A percentile compares a stretch with the other conserved stretches of the same genome.
These are phyloP conservation scores for Drosophila azteca DNA, from an alignment of 1,140 invertebrate genomes.

Conservation along the genomic window DNA sequence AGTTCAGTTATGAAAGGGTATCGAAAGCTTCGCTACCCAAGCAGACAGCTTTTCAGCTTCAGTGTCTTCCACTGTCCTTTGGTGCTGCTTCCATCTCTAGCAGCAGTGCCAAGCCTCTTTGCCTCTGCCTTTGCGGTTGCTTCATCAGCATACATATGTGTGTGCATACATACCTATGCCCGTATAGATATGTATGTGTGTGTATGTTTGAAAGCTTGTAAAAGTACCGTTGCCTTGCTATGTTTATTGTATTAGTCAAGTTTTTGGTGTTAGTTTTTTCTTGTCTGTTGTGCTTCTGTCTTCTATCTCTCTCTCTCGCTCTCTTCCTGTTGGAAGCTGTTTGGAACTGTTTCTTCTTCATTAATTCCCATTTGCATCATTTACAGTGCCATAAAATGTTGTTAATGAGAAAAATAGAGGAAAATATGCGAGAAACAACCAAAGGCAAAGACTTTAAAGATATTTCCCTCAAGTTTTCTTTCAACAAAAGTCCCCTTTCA, in stretches of 20 bases:
- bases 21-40: too few relatives aligned
- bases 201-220: conserved; percentile 13
- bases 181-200: background rate
- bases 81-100: conserved; percentile 32
- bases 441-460: too few relatives aligned
- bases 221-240: conserved; percentile 27
- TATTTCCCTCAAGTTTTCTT: too few relatives aligned
- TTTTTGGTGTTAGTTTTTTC: conserved; percentile 41
- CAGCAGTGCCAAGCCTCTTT: background rate
- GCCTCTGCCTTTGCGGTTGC: conserved; percentile 28
- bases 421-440: too few relatives aligned
- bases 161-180: conserved; percentile 5
- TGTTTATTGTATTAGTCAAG: conserved; percentile 39
- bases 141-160: conserved; percentile 28
- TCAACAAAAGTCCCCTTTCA: too few relatives aligned
- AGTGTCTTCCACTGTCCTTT: conserved; percentile 25
- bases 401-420: too few relatives aligned
- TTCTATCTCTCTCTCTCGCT: conserved; percentile 6
- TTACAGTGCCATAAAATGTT: background rate
- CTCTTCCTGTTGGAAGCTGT: conserved; percentile 32
- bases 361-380: conserved; percentile 5
- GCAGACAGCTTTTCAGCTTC: too few relatives aligned
- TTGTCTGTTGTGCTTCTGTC: conserved; percentile 29
- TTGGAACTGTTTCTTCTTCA: conserved; percentile 12
- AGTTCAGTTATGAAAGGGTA: too few relatives aligned